A percentile compares a stretch with the other conserved stretches of the same genome.
Evolutionary conservation across 2,113 vertebrate genomes (phyloP).

Genomic region (Dendrocopos noguchii): DNA sequence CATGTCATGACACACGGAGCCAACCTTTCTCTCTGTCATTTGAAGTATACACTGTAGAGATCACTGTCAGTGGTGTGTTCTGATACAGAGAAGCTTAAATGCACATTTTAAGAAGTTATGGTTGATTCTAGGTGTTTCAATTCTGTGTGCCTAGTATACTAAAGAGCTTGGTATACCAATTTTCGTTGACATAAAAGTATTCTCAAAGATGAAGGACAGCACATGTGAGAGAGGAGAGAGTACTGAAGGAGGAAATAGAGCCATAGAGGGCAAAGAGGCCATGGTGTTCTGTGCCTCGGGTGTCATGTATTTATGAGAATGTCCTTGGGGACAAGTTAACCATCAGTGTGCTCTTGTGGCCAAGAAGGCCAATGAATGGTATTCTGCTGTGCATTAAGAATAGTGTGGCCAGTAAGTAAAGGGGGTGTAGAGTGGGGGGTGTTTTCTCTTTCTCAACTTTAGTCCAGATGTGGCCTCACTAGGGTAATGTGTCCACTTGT

Average conservation of each 20-base stretch:
- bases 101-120: not conserved
- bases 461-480: too few relatives aligned
- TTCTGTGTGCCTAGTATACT: not conserved
- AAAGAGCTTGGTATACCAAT: not conserved
- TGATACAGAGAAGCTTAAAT: not conserved
- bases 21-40: not conserved
- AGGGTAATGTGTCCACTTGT: too few relatives aligned
- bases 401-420: too few relatives aligned
- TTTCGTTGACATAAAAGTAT: not conserved
- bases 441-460: too few relatives aligned
- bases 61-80: not conserved
- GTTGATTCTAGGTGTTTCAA: not conserved
- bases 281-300: not conserved
- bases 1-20: not conserved
- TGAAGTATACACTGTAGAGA: not conserved
- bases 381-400: too few relatives aligned
- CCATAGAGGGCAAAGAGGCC: not conserved
- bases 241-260: not conserved
- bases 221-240: accelerated
- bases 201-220: not conserved
- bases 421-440: too few relatives aligned
- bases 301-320: not conserved
- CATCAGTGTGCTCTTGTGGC: too few relatives aligned
- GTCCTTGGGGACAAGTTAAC: too few relatives aligned
- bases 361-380: too few relatives aligned